Base-by-base conservation (phyloP, 2,113 vertebrate genomes). In the Tautogolabrus adspersus region DNA sequence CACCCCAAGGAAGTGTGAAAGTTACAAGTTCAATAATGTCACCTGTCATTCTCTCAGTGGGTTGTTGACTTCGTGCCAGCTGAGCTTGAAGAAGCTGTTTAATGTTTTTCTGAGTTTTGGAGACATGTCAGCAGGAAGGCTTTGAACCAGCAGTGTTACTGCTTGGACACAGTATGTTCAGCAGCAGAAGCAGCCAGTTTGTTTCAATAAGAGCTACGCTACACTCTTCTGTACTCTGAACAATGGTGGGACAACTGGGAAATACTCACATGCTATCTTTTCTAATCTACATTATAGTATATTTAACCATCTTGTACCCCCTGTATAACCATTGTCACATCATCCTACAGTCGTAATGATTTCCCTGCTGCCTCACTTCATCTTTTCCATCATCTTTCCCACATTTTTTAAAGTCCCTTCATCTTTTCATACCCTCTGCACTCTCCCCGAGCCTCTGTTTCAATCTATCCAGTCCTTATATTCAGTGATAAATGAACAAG, bases 401-500 rank as follows among this genome's bases (percentile, higher is more conserved):
- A 59, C 19, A 18, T 58, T 26, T 49, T 61, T 21, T 3, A 9
- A 73, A 58, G 26, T 70, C 34, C n/a, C 37, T 54, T n/a, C 51
- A 66, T 61, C 71, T 75, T 62, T 47, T 62, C 42, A 65, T 34
- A 40, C 15, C n/a, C 37, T 60, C 73, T 16, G 38, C 26, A 72
- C 46, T 66, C 13, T 70, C 46, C 72, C 49, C 22, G 38, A 67
- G 26, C 46, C 38, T 74, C 64, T 57, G 40, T 68, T 58, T 86
- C 72, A 57, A 81, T 86, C 49, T 40, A 69, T 70, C 44, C 77
- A 30, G 54, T 34, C 71, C 62, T 80, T 72, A 71, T 56, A 73
- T 56, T 77, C 40, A 72, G 46, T 64, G 72, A 89, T 71, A 88
- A 86, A 89, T 81, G 64, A 77, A 81, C 66, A 77, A 0, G 34